Evolutionary conservation across 2,888 invertebrate species (phyloP).

Genomic region (Eupithecia subumbrata): DNA sequence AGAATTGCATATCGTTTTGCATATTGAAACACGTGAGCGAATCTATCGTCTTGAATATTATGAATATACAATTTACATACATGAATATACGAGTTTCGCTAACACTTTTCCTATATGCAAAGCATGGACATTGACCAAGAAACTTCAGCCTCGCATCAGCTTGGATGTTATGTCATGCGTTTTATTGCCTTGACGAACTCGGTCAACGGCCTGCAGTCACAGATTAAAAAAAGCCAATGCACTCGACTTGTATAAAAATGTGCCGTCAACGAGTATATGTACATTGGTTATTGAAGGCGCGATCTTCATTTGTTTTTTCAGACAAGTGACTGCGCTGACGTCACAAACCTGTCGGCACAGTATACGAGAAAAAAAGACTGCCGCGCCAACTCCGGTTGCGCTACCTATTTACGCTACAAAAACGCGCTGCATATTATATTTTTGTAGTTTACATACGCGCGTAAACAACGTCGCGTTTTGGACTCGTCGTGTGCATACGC

Average conservation of each 20-base stretch:
- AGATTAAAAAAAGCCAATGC: slow-evolving; percentile 3
- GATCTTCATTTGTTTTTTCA: neutral
- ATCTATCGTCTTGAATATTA: neutral
- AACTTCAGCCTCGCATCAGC: slow-evolving; percentile 44
- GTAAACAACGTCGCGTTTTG: neutral
- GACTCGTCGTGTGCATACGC: neutral
- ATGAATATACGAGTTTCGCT: neutral
- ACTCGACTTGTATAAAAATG: neutral
- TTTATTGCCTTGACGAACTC: slow-evolving; percentile 54
- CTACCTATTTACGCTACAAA: neutral
- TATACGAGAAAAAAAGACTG: neutral
- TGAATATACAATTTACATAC: neutral
- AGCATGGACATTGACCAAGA: slow-evolving; percentile 46
- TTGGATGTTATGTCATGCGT: slow-evolving; percentile 54
- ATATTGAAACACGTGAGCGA: neutral
- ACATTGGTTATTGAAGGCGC: too few species aligned
- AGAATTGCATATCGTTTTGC: neutral
- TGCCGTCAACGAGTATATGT: neutral
- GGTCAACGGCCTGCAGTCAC: slow-evolving; percentile 55
- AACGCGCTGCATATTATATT: neutral
- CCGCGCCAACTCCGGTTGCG: neutral
- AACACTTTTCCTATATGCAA: slow-evolving; percentile 36
- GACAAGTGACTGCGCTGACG: neutral
- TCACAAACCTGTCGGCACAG: neutral
- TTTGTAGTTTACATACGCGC: neutral